phyloP scores from a whole-genome alignment of 2,888 invertebrate genomes.

The Hyposoter didymator region DNA sequence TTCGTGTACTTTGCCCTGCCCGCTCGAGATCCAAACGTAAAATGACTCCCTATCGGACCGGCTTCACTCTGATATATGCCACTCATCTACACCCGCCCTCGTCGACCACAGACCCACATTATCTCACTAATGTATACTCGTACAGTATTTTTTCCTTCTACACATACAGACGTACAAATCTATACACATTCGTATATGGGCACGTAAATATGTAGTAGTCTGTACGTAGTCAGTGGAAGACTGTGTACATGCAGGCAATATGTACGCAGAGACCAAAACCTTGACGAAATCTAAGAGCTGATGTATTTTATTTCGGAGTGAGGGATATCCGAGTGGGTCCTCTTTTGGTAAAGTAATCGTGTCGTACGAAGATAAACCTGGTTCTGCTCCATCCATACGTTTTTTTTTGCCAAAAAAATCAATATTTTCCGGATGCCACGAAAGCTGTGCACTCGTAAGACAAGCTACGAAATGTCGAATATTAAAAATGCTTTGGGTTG shows the following conservation, averaged over 20 bases:
- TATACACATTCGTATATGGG: not conserved
- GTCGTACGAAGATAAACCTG: conserved; percentile 10
- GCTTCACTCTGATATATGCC: conserved; percentile 54
- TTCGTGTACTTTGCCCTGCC: conserved; percentile 24
- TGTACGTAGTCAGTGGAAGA: not conserved
- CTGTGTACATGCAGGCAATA: not conserved
- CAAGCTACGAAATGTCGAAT: not conserved
- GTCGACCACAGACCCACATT: conserved; percentile 46
- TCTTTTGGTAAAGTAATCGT: not conserved
- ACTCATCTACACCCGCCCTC: conserved; percentile 52
- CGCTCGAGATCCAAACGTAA: conserved; percentile 51
- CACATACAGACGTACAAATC: not conserved
- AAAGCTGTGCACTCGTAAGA: not conserved
- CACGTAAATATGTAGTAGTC: not conserved
- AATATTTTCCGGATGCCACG: not conserved
- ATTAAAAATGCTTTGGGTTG: not conserved
- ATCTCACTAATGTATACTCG: conserved; percentile 22
- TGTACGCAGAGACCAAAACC: conserved; percentile 14
- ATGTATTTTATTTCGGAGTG: not conserved
- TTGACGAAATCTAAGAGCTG: conserved; percentile 7
- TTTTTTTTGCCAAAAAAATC: not conserved
- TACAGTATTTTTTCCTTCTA: not conserved
- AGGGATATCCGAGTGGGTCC: not conserved
- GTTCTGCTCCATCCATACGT: not conserved
- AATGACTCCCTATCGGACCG: conserved; percentile 55